Evolutionary conservation across 2,113 vertebrate species (phyloP).

Genomic region (Alethe castanea): DNA sequence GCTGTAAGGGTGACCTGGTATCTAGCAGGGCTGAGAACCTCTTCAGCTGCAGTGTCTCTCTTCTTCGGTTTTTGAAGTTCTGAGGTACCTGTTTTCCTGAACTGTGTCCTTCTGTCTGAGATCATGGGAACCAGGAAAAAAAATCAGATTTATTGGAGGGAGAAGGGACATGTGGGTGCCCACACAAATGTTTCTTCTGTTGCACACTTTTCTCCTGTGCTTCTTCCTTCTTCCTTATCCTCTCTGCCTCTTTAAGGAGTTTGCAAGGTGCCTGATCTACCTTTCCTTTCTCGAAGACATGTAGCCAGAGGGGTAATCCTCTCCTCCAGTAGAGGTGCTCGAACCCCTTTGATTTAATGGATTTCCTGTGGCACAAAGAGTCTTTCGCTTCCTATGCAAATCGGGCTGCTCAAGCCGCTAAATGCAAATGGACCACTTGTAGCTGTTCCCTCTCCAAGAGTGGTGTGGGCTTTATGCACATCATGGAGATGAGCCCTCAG

Average conservation of each 20-base stretch:
- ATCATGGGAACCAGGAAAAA: not conserved
- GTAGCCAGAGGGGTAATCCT: not conserved
- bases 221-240: not conserved
- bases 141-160: not conserved
- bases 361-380: not conserved
- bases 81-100: not conserved
- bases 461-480: not conserved
- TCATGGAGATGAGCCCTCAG: not conserved
- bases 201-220: not conserved
- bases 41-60: not conserved
- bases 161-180: not conserved
- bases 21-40: not conserved
- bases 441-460: not conserved
- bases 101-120: not conserved
- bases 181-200: not conserved
- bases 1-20: not conserved
- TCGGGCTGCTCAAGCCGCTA: not conserved
- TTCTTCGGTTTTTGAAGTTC: not conserved
- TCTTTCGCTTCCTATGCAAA: constrained; percentile 41
- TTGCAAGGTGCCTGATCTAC: not conserved
- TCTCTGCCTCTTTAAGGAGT: not conserved
- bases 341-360: not conserved
- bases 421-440: constrained; percentile 35
- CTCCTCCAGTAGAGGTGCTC: not conserved
- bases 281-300: not conserved